Base-by-base conservation (phyloP, 2,797 vertebrate genomes). In the Pseudochirops corinnae region DNA sequence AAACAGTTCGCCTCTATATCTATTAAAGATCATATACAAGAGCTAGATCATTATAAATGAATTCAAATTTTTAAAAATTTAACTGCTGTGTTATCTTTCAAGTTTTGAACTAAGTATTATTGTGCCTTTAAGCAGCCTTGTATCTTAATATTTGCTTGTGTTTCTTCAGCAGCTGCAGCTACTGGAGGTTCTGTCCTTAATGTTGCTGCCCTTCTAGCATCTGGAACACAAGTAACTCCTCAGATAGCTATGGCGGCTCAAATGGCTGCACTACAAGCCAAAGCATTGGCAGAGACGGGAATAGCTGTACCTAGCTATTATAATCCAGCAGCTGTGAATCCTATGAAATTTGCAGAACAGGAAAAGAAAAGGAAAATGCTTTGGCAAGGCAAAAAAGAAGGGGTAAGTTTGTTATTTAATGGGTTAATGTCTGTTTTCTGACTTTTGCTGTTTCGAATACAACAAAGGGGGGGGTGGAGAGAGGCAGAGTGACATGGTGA, bases 191-290 rank as follows among this genome's bases (percentile, higher is more conserved):
- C 99, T 0, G 99, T 99, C 53, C 99, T 99, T 96, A 99, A 99
- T 0, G 99, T 99, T 33, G 99, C 99, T 0, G 99, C 99, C 46
- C 99, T 99, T 55, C 98, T 99, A 98, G 99, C 99, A 0, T 99
- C 99, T 0, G 99, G 99, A 96, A 99, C 99, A 0, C 99, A 99
- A 97, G 99, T 99, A 94, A 99, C 99, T 18, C 99, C 99, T 95
- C 99, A 99, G 98, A 99, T 99, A 7, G 99, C 99, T 56, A 99
- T 99, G 99, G 99, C 99, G 91, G 99, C 99, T 56, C 99, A 99
- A 93, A 99, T 99, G 99, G 99, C 99, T 92, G 99, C 99, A 0
- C 98, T 99, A 28, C 99, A 99, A 97, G 99, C 99, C 18, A 99
- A 99, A 98, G 99, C 99, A 0, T 98, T 99, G 97, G 99, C 99